Evolutionary conservation across 2,797 vertebrate genomes (phyloP).

Genomic region (Notamacropus eugenii): DNA sequence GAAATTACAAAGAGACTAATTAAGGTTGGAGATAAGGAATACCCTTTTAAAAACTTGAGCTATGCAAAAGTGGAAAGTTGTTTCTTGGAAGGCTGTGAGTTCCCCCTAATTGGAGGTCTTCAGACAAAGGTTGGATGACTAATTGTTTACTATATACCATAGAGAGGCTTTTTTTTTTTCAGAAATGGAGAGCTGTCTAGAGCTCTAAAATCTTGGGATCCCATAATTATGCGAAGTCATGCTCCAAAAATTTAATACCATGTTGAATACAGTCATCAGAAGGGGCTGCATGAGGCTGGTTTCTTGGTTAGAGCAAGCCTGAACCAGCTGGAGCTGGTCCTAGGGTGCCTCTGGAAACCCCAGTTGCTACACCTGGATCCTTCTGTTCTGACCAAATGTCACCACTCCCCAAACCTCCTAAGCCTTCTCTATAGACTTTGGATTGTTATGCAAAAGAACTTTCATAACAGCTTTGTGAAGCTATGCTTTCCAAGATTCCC

Average conservation of each 20-base stretch:
- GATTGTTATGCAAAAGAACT: neutral
- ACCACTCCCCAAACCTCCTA: neutral
- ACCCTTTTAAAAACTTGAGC: neutral
- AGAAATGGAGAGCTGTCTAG: neutral
- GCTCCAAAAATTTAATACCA: neutral
- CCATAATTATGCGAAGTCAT: neutral
- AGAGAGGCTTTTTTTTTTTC: neutral
- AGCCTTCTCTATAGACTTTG: neutral
- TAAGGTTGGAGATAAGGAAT: neutral
- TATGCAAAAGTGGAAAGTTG: neutral
- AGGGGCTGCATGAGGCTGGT: neutral
- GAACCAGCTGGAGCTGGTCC: neutral
- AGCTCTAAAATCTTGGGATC: neutral
- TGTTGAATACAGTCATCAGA: neutral
- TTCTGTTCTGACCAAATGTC: neutral
- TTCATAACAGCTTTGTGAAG: neutral
- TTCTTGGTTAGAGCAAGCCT: neutral
- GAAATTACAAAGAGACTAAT: neutral
- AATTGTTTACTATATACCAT: neutral
- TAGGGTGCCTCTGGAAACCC: neutral
- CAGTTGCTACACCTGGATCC: neutral
- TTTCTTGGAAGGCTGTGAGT: neutral
- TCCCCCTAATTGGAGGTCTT: neutral
- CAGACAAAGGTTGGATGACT: neutral
- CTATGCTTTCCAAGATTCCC: neutral